Evolutionary conservation across 2,888 invertebrate genomes (phyloP).

Genomic region (Eubasilissa splendida): DNA sequence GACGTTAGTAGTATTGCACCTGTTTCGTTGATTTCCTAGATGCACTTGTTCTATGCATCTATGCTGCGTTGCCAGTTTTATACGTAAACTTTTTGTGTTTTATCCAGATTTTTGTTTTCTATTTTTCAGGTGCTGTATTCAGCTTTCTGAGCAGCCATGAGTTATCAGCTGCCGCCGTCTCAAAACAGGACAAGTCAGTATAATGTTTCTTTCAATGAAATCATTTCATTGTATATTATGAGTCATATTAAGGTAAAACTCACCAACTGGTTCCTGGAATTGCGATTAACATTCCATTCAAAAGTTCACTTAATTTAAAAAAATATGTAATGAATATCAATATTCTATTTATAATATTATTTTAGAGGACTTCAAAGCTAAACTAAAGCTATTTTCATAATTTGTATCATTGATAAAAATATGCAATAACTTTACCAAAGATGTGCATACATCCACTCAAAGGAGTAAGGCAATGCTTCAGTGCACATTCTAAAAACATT

Average conservation of each 20-base stretch:
- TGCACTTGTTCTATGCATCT: slow-evolving; percentile 47
- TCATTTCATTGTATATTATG: slow-evolving; percentile 22
- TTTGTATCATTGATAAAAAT: too few species aligned
- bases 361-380: too few species aligned
- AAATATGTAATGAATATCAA: too few species aligned
- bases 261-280: slow-evolving; percentile 37
- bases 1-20: neutral
- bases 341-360: too few species aligned
- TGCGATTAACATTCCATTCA: slow-evolving; percentile 7
- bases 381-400: too few species aligned
- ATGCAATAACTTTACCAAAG: too few species aligned
- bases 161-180: slow-evolving; percentile 86
- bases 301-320: neutral
- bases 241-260: slow-evolving; percentile 49
- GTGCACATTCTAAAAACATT: too few species aligned
- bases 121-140: slow-evolving; percentile 76
- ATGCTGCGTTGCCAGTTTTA: slow-evolving; percentile 52
- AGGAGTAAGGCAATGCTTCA: too few species aligned
- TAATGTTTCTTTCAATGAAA: slow-evolving; percentile 1
- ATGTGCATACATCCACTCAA: too few species aligned
- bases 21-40: slow-evolving; percentile 10
- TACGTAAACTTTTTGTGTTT: slow-evolving; percentile 44
- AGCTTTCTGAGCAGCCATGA: slow-evolving; percentile 83
- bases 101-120: slow-evolving; percentile 62
- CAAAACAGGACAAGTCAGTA: slow-evolving; percentile 89